Conservation (phyloP, 2,797 vertebrate species). For the Phoebastria nigripes region DNA sequence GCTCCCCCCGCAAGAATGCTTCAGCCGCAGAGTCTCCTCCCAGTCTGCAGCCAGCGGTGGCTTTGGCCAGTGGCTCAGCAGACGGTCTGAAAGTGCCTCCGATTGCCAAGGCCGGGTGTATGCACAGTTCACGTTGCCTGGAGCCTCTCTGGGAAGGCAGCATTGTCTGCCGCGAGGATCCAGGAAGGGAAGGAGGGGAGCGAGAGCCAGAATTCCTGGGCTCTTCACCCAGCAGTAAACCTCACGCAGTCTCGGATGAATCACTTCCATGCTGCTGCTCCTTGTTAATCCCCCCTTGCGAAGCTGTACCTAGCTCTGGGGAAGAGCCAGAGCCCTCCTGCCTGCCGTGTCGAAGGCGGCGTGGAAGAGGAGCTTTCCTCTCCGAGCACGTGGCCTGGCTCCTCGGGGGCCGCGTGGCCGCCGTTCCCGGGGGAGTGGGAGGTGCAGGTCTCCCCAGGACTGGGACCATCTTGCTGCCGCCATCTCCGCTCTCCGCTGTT, state of each 20-base stretch:
- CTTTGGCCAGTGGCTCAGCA: neutral
- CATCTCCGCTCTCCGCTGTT: rapidly evolving
- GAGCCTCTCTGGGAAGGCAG: neutral
- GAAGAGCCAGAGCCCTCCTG: neutral
- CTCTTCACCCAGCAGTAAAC: neutral
- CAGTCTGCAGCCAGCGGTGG: neutral
- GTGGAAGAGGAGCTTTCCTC: neutral
- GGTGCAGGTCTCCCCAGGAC: neutral
- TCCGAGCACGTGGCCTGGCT: rapidly evolving
- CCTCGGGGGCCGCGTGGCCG: rapidly evolving
- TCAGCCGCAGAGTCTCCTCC: neutral
- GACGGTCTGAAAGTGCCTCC: neutral
- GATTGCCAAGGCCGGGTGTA: neutral
- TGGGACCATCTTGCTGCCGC: neutral
- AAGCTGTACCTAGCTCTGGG: neutral
- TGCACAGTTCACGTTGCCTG: neutral
- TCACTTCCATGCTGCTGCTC: conserved; percentile 6
- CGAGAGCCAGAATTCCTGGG: neutral
- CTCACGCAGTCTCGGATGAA: neutral
- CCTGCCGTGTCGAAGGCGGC: neutral
- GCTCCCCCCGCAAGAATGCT: neutral
- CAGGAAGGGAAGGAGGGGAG: neutral
- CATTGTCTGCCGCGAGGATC: neutral
- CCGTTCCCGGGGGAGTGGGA: neutral
- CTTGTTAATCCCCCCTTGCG: neutral